phyloP scores from a whole-genome alignment of 1,140 invertebrate genomes.

The Drosophila asahinai region DNA sequence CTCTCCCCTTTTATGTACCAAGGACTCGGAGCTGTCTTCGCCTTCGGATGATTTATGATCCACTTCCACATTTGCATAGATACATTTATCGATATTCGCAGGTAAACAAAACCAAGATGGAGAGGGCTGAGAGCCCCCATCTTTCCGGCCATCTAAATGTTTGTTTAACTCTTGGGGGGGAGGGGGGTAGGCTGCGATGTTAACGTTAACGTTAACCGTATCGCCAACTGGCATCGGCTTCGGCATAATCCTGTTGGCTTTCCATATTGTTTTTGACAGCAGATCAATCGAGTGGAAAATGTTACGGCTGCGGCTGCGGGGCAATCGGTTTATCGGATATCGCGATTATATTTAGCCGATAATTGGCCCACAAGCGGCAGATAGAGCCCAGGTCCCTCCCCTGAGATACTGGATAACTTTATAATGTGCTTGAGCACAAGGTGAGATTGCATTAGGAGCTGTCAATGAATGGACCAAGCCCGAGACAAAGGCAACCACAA shows the following conservation, averaged over 20 bases:
- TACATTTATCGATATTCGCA: conserved; percentile 40
- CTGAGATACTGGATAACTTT: conserved; percentile 47
- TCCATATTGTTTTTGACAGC: conserved; percentile 49
- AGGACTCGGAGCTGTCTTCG: not conserved
- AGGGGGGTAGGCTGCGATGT: not conserved
- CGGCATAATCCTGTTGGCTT: conserved; percentile 29
- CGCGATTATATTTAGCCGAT: conserved; percentile 50
- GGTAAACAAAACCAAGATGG: conserved; percentile 32
- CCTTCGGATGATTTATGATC: conserved; percentile 43
- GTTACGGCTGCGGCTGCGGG: conserved; percentile 19
- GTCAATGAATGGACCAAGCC: conserved; percentile 43
- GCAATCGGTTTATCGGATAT: conserved; percentile 44
- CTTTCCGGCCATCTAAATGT: conserved; percentile 22
- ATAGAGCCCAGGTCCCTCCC: not conserved
- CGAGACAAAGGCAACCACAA: conserved; percentile 52
- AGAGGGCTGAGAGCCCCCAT: conserved; percentile 2
- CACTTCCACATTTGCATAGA: conserved; percentile 44
- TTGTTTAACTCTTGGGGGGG: conserved; percentile 9
- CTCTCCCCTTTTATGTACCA: no score
- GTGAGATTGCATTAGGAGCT: conserved; percentile 58
- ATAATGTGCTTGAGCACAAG: conserved; percentile 55
- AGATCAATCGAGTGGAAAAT: conserved; percentile 55
- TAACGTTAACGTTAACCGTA: conserved; percentile 28
- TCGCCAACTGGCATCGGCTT: conserved; percentile 9
- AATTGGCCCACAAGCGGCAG: conserved; percentile 42